These are phyloP conservation scores for Halictus quadricinctus DNA, from an alignment of 2,888 invertebrate species.

Conservation along the genomic window DNA sequence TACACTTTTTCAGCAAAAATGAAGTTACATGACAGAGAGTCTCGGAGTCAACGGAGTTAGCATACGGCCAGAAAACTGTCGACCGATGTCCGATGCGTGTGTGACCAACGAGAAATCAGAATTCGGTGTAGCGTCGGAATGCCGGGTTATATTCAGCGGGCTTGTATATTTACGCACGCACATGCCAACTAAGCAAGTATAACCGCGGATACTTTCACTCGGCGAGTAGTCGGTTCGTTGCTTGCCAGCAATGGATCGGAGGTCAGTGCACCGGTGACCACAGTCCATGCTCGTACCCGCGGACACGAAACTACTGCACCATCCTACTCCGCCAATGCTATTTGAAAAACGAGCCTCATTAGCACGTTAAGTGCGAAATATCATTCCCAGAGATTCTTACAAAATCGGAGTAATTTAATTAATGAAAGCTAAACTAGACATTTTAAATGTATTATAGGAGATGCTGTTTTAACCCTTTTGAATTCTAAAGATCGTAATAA, in stretches of 20 bases:
- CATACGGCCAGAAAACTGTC: not conserved
- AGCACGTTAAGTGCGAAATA: too few relatives aligned
- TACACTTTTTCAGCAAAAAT: not conserved
- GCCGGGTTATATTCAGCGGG: slow-evolving; percentile 54
- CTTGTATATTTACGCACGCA: slow-evolving; percentile 56
- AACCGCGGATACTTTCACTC: slow-evolving; percentile 77
- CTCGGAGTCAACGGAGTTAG: not conserved
- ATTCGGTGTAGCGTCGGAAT: slow-evolving; percentile 46
- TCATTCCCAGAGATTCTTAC: too few relatives aligned
- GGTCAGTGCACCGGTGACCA: slow-evolving; percentile 78
- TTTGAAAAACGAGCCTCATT: slow-evolving; percentile 50
- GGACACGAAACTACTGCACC: slow-evolving; percentile 58
- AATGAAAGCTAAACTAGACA: too few relatives aligned
- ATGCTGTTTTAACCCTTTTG: too few relatives aligned
- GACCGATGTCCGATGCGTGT: not conserved
- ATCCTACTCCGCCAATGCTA: slow-evolving; percentile 47
- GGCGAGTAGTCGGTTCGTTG: slow-evolving; percentile 73
- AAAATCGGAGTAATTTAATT: too few relatives aligned
- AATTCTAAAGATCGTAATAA: too few relatives aligned
- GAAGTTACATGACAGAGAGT: not conserved
- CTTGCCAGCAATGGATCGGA: slow-evolving; percentile 75
- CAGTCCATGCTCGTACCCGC: slow-evolving; percentile 64
- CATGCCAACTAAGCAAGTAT: slow-evolving; percentile 59
- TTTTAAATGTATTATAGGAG: too few relatives aligned
- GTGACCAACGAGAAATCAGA: slow-evolving; percentile 56